Evolutionary conservation across 1,140 invertebrate genomes (phyloP), one percentile per base, ranked within the genome.

Genomic region (Octopus sinensis): DNA sequence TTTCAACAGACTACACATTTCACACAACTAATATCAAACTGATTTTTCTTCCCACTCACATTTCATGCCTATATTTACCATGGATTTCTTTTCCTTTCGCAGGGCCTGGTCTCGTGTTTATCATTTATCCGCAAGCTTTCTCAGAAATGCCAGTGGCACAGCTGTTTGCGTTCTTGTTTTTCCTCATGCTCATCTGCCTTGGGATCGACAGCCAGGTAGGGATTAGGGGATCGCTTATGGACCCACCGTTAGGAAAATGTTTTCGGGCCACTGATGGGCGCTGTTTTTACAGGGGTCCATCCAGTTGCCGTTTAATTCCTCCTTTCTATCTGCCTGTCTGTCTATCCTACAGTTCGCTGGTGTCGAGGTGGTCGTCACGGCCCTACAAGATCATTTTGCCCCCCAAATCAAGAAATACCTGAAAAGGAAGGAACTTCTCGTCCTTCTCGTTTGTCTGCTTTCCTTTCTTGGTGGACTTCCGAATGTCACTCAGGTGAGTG

Each of bases 301-400:
- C 30, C 30, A 43, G 30, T 43, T 43, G 30, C 30, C 30, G 30
- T 43, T 43, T 43, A 43, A 43, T 43, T 43, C 30, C 30, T 43
- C 30, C 30, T 43, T 43, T 43, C 30, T 43, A 43, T 43, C 30
- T 43, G 30, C 30, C 30, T 43, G 30, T 43, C 30, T 78, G 54
- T 79, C 77, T 82, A 76, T 77, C 73, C 86, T 86, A 78, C 83
- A 91, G 90, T 90, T 91, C 92, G 95, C 95, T 6, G 95, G 96
- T 79, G 95, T 96, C 53, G 96, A 97, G 92, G 96, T 97, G 1
- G 95, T 97, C 0, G 95, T 97, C 0, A 97, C 96, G 4, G 96
- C 96, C 1, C 94, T 97, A 85, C 95, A 96, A 91, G 96, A 97
- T 88, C 96, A 95, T 54, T 96, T 97, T 90, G 95, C 95, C 0